Conservation (phyloP, 35 echinoderm and acorn worm genomes). For the Lytechinus pictus region DNA sequence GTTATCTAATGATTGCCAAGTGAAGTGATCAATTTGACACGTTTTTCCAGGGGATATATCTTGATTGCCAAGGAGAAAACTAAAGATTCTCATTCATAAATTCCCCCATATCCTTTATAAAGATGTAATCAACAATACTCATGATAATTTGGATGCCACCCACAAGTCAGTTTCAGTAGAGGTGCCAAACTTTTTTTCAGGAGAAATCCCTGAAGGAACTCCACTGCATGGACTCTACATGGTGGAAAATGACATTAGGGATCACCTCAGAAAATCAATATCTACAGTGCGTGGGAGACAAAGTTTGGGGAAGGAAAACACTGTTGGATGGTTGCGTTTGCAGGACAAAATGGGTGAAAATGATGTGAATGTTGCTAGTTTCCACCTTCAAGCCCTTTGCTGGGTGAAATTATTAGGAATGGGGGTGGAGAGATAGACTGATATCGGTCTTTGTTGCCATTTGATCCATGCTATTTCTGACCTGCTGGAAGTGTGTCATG, state of each 20-base stretch:
- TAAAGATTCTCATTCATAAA: constrained; percentile 36
- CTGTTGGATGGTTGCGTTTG: neutral
- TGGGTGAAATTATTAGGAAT: neutral
- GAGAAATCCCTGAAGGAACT: constrained; percentile 54
- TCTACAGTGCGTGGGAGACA: neutral
- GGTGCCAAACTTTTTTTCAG: constrained; percentile 33
- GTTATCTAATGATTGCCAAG: constrained; percentile 45
- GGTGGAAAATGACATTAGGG: constrained; percentile 57
- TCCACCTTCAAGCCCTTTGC: neutral
- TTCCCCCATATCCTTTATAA: neutral
- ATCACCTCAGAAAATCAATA: constrained; percentile 34
- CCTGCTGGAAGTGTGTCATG: constrained; percentile 51
- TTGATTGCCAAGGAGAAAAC: neutral
- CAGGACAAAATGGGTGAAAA: neutral
- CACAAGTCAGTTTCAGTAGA: constrained; percentile 18
- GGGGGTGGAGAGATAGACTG: neutral
- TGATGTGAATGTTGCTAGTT: neutral
- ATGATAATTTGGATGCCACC: constrained; percentile 44
- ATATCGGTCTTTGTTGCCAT: constrained; percentile 41
- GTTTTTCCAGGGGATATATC: neutral
- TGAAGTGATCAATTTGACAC: constrained; percentile 46
- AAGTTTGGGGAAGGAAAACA: constrained; percentile 1
- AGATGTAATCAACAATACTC: constrained; percentile 14
- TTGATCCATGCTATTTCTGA: constrained; percentile 15
- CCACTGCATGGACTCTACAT: constrained; percentile 20